These are phyloP conservation scores for Ennomos quercinarius DNA, from an alignment of 2,888 invertebrate genomes.

Conservation along the genomic window DNA sequence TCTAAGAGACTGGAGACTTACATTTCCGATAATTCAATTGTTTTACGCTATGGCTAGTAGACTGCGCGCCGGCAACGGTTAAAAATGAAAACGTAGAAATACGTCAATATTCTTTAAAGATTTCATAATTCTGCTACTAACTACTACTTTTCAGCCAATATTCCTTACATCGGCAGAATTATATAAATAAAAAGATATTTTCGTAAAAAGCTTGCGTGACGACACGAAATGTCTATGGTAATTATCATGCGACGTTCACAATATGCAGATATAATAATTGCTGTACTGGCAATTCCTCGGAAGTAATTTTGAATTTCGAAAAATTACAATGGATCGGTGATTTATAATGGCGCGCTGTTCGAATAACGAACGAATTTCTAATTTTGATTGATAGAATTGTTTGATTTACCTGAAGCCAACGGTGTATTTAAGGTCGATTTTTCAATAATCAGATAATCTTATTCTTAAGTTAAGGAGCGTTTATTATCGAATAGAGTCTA, in stretches of 20 bases:
- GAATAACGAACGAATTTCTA: constrained; percentile 6
- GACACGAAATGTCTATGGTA: constrained; percentile 37
- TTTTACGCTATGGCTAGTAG: too few species aligned
- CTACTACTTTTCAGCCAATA: constrained; percentile 11
- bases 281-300: constrained; percentile 23
- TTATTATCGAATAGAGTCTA: too few species aligned
- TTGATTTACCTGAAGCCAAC: constrained; percentile 6
- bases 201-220: constrained; percentile 41
- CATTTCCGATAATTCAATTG: too few species aligned
- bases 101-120: neutral
- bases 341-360: constrained; percentile 29
- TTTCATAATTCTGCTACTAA: neutral
- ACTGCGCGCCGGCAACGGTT: too few species aligned
- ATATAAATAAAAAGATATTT: constrained; percentile 31
- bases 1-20: too few species aligned
- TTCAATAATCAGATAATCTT: too few species aligned
- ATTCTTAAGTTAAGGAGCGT: too few species aligned
- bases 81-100: too few species aligned
- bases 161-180: constrained; percentile 12
- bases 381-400: constrained; percentile 7
- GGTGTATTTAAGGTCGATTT: constrained; percentile 1
- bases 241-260: constrained; percentile 42
- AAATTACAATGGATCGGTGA: constrained; percentile 29
- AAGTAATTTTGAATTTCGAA: constrained; percentile 30
- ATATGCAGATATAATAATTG: constrained; percentile 39